Evolutionary conservation across 2,888 invertebrate species (phyloP).

Genomic region (Plagodis pulveraria): DNA sequence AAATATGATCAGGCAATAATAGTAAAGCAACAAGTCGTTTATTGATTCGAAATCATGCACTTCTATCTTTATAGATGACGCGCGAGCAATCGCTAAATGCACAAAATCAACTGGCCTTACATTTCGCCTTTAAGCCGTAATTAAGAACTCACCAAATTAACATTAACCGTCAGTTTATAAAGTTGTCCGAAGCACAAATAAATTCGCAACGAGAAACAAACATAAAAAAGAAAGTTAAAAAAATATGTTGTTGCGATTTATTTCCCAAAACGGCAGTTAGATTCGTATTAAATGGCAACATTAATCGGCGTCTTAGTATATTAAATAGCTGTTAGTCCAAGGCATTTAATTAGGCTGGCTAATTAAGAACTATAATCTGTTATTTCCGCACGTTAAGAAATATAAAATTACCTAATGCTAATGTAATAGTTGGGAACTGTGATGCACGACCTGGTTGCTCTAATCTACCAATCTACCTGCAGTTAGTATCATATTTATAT

Average conservation of each 20-base stretch:
- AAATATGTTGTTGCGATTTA: constrained; percentile 27
- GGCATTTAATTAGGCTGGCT: constrained; percentile 50
- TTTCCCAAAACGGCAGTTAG: constrained; percentile 34
- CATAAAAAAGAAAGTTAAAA: constrained; percentile 21
- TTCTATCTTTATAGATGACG: no score
- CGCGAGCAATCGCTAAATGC: no score
- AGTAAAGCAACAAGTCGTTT: no score
- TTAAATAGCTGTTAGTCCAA: constrained; percentile 36
- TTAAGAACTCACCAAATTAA: constrained; percentile 3
- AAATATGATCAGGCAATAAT: no score
- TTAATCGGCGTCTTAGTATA: constrained; percentile 35
- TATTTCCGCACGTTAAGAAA: constrained; percentile 46
- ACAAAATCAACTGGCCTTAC: no score
- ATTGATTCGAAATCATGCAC: no score
- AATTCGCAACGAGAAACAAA: constrained; percentile 9
- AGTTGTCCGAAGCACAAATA: constrained; percentile 12
- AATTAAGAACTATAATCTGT: constrained; percentile 39
- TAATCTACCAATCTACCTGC: no score
- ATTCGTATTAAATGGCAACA: constrained; percentile 32
- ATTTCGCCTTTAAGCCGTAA: neutral
- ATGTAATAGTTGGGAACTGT: constrained; percentile 32
- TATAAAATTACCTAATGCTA: constrained; percentile 27
- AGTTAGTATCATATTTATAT: no score
- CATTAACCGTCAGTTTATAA: constrained; percentile 7
- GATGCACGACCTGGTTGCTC: no score